These are phyloP conservation scores for Vireo altiloquus DNA, from an alignment of 2,113 vertebrate genomes.

Conservation along the genomic window DNA sequence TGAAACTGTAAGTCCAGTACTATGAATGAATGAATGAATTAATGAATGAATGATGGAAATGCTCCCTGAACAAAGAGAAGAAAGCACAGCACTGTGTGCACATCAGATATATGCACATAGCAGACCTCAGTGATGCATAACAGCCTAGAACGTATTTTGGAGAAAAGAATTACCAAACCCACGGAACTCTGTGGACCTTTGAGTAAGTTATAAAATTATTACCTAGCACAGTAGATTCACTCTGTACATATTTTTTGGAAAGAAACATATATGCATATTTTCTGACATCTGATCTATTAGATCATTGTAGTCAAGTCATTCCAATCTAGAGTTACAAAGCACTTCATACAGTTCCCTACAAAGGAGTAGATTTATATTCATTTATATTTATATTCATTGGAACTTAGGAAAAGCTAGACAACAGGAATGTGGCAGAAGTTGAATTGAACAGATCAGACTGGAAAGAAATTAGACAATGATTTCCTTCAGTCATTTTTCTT, in stretches of 20 bases:
- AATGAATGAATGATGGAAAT: background rate
- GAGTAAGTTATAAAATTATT: background rate
- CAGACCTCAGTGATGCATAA: background rate
- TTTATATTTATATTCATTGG: background rate
- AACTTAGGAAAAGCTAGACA: background rate
- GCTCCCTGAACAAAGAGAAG: background rate
- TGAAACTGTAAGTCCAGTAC: background rate
- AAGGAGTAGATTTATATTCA: background rate
- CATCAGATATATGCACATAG: background rate
- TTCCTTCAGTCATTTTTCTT: background rate
- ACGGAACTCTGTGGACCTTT: background rate
- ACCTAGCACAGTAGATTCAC: background rate
- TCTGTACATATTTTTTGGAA: background rate
- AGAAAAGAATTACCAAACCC: background rate
- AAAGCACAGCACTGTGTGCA: background rate
- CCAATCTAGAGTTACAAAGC: background rate
- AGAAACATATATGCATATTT: background rate
- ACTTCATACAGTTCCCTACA: background rate
- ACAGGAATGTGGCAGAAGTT: background rate
- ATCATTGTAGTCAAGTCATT: background rate
- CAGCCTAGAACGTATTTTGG: background rate
- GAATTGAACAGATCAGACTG: background rate
- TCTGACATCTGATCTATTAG: background rate
- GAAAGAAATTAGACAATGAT: background rate
- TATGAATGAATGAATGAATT: background rate